Percentiles rank a stretch among this genome's conserved stretches.
Conservation (phyloP, 2,113 vertebrate species). For the Grammomys dolichurus region DNA sequence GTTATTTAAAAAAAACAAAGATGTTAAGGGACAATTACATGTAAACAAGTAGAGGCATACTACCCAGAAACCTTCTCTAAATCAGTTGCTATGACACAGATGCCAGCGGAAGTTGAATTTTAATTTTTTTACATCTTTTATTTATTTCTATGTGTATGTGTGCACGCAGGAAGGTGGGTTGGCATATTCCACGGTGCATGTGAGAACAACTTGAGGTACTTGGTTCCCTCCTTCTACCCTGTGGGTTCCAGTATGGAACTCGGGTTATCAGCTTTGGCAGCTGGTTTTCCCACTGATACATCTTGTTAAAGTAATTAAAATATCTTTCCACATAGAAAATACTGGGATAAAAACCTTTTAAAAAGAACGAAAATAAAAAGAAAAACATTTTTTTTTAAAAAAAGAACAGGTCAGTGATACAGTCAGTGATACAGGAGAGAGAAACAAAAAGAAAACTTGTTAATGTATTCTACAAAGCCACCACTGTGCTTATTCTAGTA, state of each 20-base stretch:
- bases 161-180: not conserved
- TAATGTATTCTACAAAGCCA: not conserved
- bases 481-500: not conserved
- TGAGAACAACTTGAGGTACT: not conserved
- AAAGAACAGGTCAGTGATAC: not conserved
- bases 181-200: not conserved
- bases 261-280: not conserved
- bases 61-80: not conserved
- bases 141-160: not conserved
- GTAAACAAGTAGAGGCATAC: not conserved
- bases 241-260: not conserved
- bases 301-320: not conserved
- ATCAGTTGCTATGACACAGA: not conserved
- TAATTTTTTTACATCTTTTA: too few relatives aligned
- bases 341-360: not conserved
- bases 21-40: too few relatives aligned
- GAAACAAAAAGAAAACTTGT: not conserved
- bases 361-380: not conserved
- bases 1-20: not conserved
- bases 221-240: not conserved
- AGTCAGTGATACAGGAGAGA: not conserved
- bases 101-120: not conserved
- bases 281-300: not conserved
- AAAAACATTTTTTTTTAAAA: not conserved
- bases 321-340: not conserved